Conservation (phyloP, 35 echinoderm and acorn worm species). For the Ophiothrix spiculata region DNA sequence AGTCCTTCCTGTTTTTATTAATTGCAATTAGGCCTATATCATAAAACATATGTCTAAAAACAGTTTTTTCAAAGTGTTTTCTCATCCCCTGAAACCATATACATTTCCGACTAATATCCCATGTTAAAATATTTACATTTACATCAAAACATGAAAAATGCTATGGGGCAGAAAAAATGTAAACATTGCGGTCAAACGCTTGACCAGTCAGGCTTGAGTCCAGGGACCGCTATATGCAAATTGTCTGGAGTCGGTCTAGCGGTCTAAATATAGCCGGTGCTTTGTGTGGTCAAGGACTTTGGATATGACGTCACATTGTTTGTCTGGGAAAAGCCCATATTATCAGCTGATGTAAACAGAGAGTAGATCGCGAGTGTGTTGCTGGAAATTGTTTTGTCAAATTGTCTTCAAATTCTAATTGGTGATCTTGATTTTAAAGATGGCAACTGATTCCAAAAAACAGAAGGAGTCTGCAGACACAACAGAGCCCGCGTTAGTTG, state of each 20-base stretch:
- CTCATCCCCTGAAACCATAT: no score
- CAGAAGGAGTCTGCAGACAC: no score
- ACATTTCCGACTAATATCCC: no score
- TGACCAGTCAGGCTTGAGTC: background rate
- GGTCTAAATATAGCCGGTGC: no score
- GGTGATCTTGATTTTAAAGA: background rate
- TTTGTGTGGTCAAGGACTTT: constrained; percentile 25
- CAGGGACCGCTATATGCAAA: constrained; percentile 35
- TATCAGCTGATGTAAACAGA: constrained; percentile 47
- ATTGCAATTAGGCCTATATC: no score
- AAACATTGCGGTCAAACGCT: background rate
- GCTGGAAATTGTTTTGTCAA: background rate
- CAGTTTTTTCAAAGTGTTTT: no score
- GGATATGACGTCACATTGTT: constrained; percentile 38
- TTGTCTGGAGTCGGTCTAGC: constrained; percentile 2
- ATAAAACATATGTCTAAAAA: no score
- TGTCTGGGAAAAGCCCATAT: background rate
- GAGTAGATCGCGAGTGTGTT: background rate
- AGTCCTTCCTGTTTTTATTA: no score
- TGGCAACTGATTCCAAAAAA: background rate
- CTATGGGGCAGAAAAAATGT: no score
- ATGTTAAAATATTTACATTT: no score
- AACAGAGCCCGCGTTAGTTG: background rate
- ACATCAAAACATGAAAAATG: no score
- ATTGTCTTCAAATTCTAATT: background rate